phyloP scores from a whole-genome alignment of 1,140 invertebrate species.

The Drosophila bocqueti region DNA sequence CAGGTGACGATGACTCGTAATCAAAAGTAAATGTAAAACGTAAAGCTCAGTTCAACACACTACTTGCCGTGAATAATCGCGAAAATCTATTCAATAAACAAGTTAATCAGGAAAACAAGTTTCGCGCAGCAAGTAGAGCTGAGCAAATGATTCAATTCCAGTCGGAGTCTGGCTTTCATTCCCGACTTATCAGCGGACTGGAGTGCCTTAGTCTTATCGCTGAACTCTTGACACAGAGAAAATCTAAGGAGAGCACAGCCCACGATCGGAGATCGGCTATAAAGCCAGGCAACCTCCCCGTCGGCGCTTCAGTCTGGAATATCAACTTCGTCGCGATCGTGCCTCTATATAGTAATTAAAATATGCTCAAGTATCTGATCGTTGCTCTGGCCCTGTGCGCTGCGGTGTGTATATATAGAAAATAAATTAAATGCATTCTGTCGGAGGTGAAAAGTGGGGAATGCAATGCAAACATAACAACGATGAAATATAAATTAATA shows the following conservation, averaged over 20 bases:
- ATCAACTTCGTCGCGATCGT: constrained; percentile 39
- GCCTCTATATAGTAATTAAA: constrained; percentile 15
- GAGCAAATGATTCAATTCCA: constrained; percentile 18
- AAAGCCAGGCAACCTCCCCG: constrained; percentile 37
- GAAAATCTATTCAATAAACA: constrained; percentile 42
- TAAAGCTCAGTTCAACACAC: neutral
- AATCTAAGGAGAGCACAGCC: constrained; percentile 16
- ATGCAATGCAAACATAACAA: neutral
- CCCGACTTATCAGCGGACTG: constrained; percentile 28
- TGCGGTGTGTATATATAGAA: constrained; percentile 59
- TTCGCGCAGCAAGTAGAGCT: constrained; percentile 35
- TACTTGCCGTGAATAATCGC: constrained; percentile 10
- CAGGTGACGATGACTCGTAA: constrained; percentile 1
- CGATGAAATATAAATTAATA: neutral
- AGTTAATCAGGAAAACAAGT: constrained; percentile 43
- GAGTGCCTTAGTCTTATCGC: constrained; percentile 39
- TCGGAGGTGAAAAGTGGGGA: neutral
- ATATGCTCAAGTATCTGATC: constrained; percentile 70
- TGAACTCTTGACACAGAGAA: constrained; percentile 73
- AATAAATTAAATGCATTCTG: neutral
- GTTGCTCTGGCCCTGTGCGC: constrained; percentile 65
- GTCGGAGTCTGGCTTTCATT: constrained; percentile 12
- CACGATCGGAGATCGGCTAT: constrained; percentile 37
- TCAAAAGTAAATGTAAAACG: neutral
- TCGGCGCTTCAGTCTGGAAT: constrained; percentile 39